Conservation (phyloP, 2,113 vertebrate species). For the Pedetes capensis region DNA sequence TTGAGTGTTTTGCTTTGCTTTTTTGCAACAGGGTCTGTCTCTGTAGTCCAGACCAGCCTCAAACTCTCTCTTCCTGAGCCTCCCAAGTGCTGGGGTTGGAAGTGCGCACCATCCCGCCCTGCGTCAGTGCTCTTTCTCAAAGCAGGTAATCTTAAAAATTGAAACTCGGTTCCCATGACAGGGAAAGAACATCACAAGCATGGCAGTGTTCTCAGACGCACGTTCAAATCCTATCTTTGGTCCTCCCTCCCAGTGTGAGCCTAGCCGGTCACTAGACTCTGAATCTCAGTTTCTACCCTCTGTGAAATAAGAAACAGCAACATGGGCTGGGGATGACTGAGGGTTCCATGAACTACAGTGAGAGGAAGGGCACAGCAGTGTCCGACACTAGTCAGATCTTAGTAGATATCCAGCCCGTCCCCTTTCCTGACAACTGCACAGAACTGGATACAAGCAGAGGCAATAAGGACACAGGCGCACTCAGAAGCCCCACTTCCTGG, state of each 20-base stretch:
- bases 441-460: not conserved
- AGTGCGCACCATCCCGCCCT: no score
- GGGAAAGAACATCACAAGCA: not conserved
- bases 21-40: not conserved
- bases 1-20: not conserved
- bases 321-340: rapidly evolving
- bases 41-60: not conserved
- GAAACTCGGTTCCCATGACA: not conserved
- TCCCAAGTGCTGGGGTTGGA: not conserved
- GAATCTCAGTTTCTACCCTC: not conserved
- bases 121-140: not conserved
- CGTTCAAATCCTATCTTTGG: not conserved
- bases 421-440: not conserved
- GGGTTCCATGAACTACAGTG: no score
- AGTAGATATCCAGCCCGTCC: rapidly evolving
- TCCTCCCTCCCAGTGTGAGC: not conserved
- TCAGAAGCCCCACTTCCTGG: not conserved
- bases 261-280: not conserved
- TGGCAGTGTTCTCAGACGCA: not conserved
- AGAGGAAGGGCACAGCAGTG: not conserved
- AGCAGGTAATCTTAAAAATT: not conserved
- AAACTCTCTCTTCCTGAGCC: no score
- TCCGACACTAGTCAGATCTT: not conserved
- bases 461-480: not conserved
- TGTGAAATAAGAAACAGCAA: not conserved